Conservation (phyloP, 2,797 vertebrate genomes). For the Spinibarbus caldwelli region DNA sequence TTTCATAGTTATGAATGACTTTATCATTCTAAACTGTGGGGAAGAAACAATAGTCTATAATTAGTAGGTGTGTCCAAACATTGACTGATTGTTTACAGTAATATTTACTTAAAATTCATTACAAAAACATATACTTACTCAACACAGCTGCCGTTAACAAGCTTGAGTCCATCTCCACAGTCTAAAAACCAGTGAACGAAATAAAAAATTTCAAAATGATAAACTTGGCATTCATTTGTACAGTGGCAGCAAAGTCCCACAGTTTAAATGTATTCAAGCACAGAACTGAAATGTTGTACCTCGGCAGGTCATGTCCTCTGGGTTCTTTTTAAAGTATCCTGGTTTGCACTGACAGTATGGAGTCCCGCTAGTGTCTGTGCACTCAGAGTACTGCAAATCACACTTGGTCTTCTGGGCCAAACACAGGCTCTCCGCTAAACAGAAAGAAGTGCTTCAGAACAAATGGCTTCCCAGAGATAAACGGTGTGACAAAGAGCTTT, state of each 20-base stretch:
- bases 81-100: not conserved
- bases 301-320: conserved; percentile 90
- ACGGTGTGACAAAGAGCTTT: not conserved
- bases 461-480: not conserved
- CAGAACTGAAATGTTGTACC: conserved; percentile 73
- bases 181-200: conserved; percentile 74
- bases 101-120: not conserved
- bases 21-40: not conserved
- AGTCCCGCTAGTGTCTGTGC: conserved; percentile 81
- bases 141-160: conserved; percentile 90
- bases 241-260: not conserved
- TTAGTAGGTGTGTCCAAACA: not conserved
- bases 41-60: not conserved
- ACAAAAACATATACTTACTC: conserved; percentile 77
- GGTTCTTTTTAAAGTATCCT: conserved; percentile 93
- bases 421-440: conserved; percentile 87
- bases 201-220: not conserved
- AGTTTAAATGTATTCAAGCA: not conserved
- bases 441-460: conserved; percentile 9
- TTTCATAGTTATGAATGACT: not conserved
- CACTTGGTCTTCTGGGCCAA: conserved; percentile 83
- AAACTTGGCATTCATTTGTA: not conserved
- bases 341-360: conserved; percentile 86
- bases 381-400: conserved; percentile 86
- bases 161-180: conserved; percentile 90